phyloP scores from a whole-genome alignment of 1,140 invertebrate genomes.

The Dendroctonus ponderosae region DNA sequence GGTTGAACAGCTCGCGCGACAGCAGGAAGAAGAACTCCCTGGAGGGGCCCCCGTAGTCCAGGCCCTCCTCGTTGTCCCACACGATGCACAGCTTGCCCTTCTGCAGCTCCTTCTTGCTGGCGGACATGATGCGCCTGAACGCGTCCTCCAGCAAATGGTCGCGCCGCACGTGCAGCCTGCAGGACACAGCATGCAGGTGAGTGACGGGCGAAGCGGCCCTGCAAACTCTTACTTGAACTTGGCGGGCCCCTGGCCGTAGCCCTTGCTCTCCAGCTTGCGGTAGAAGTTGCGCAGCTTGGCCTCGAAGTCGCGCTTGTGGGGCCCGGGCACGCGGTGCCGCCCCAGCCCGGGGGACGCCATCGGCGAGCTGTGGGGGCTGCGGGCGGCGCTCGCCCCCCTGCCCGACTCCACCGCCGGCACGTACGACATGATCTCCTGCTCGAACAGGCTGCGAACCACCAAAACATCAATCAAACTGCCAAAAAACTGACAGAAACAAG shows the following conservation, averaged over 20 bases:
- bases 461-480: neutral
- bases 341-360: constrained; percentile 75
- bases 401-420: constrained; percentile 64
- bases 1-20: constrained; percentile 95
- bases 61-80: constrained; percentile 94
- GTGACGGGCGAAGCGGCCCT: constrained; percentile 1
- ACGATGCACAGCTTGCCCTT: constrained; percentile 92
- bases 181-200: constrained; percentile 36
- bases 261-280: constrained; percentile 91
- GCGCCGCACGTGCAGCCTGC: constrained; percentile 85
- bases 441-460: constrained; percentile 78
- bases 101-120: constrained; percentile 91
- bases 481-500: too few relatives aligned
- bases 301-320: constrained; percentile 90
- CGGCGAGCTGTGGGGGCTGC: constrained; percentile 67
- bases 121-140: constrained; percentile 95
- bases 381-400: constrained; percentile 39
- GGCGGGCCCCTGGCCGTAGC: constrained; percentile 92
- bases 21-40: constrained; percentile 97
- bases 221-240: constrained; percentile 82
- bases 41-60: constrained; percentile 96
- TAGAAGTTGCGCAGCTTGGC: constrained; percentile 95
- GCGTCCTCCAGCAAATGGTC: constrained; percentile 94
- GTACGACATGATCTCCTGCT: constrained; percentile 98
- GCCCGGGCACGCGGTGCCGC: constrained; percentile 77